These are phyloP conservation scores for Epinotia ramella DNA, from an alignment of 2,888 invertebrate species.

Conservation along the genomic window DNA sequence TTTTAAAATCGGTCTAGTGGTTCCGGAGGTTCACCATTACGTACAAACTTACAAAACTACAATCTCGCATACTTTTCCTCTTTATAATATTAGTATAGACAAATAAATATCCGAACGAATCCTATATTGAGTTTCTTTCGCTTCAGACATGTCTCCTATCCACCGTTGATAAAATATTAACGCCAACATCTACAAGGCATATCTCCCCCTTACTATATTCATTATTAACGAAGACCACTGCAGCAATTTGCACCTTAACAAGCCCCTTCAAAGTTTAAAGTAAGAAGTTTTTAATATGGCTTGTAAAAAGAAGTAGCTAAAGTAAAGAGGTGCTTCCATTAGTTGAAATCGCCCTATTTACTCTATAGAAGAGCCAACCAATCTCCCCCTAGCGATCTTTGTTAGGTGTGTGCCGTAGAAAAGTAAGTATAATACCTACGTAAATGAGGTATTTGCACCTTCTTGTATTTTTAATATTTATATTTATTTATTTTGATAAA, in stretches of 20 bases:
- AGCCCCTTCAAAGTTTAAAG: constrained; percentile 25
- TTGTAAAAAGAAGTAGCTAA: constrained; percentile 20
- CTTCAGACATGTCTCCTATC: too few relatives aligned
- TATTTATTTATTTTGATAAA: too few relatives aligned
- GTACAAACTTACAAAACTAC: too few relatives aligned
- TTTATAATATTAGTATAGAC: too few relatives aligned
- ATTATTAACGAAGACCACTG: constrained; percentile 1
- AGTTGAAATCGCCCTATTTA: constrained; percentile 37
- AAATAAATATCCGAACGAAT: too few relatives aligned
- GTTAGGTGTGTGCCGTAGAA: constrained; percentile 16
- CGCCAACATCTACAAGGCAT: not conserved
- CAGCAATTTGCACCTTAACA: constrained; percentile 21
- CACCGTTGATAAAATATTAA: not conserved
- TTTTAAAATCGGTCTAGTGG: too few relatives aligned
- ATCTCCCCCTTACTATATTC: not conserved
- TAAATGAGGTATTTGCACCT: not conserved
- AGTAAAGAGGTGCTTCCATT: constrained; percentile 38
- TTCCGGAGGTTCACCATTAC: too few relatives aligned
- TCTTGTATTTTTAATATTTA: constrained; percentile 5
- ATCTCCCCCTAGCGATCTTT: constrained; percentile 17
- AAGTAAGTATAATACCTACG: not conserved
- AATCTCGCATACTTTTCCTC: too few relatives aligned
- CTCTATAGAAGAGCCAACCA: constrained; percentile 20
- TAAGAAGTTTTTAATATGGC: constrained; percentile 30
- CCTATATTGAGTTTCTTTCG: too few relatives aligned